Percentiles rank a stretch among this genome's conserved stretches.
Evolutionary conservation across 2,113 vertebrate genomes (phyloP).

Genomic region (Poeciliopsis prolifica): DNA sequence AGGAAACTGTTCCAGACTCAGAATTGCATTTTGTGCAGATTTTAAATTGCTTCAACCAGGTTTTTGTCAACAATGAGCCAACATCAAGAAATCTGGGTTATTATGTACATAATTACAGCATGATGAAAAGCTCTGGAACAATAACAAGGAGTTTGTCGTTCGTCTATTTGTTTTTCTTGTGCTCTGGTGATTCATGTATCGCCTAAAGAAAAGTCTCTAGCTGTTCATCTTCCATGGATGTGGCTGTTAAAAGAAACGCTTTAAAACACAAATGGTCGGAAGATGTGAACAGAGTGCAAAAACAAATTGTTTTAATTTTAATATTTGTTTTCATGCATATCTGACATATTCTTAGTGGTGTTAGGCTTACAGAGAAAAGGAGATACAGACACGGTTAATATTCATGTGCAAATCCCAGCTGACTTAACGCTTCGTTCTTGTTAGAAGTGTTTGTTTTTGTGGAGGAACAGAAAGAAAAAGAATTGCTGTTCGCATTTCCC

Average conservation of each 20-base stretch:
- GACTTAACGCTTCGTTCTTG: constrained; percentile 48
- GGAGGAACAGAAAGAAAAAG: constrained; percentile 31
- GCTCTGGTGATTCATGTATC: not conserved
- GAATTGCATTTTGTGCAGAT: not conserved
- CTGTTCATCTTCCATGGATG: not conserved
- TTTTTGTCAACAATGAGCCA: not conserved
- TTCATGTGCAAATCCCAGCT: constrained; percentile 63
- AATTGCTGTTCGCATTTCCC: constrained; percentile 32
- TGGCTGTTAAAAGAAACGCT: not conserved
- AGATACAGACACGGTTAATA: constrained; percentile 62
- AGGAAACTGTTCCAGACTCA: not conserved
- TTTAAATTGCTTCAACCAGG: not conserved
- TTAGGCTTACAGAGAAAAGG: constrained; percentile 41
- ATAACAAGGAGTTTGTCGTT: not conserved
- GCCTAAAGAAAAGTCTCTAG: constrained; percentile 4
- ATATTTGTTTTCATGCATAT: not conserved
- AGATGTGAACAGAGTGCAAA: not conserved
- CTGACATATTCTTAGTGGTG: constrained; percentile 20
- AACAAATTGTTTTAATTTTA: not conserved
- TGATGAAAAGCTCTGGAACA: not conserved
- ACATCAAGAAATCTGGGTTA: constrained; percentile 1
- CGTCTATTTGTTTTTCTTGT: not conserved
- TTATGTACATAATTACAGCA: not conserved
- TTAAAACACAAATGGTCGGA: not conserved
- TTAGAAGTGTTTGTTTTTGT: constrained; percentile 48